phyloP scores from a whole-genome alignment of 2,888 invertebrate genomes.

The Spisula solida region DNA sequence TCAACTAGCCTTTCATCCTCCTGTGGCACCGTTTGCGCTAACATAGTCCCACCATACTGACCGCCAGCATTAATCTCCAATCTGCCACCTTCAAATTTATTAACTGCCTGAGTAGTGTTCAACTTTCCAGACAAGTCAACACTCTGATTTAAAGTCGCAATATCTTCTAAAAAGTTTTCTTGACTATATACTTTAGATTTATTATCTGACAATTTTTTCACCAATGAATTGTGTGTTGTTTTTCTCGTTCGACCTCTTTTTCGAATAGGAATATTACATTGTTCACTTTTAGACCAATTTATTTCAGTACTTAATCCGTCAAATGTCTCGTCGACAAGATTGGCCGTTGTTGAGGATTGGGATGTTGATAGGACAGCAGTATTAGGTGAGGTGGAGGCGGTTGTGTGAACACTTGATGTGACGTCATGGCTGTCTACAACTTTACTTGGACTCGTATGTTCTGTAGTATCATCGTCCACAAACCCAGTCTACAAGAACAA shows the following conservation, averaged over 20 bases:
- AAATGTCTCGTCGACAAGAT: neutral
- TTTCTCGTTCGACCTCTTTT: conserved; percentile 66
- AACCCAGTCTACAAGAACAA: neutral
- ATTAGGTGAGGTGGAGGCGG: neutral
- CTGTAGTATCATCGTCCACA: neutral
- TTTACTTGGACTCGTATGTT: neutral
- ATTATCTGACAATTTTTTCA: neutral
- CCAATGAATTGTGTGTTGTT: neutral
- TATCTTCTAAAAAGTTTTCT: neutral
- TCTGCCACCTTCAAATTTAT: neutral
- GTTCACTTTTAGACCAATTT: conserved; percentile 64
- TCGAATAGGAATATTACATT: conserved; percentile 70
- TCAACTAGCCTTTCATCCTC: neutral
- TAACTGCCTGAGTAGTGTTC: neutral
- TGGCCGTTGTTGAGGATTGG: neutral
- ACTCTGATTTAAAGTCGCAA: neutral
- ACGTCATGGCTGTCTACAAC: neutral
- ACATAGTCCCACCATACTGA: neutral
- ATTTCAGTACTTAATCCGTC: conserved; percentile 39
- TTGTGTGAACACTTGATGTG: neutral
- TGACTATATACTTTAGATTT: neutral
- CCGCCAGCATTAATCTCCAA: neutral
- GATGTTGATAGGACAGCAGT: neutral
- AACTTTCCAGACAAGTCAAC: neutral
- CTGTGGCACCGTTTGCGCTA: neutral